Evolutionary conservation across 2,797 vertebrate genomes (phyloP), one percentile per base, ranked within the genome.

Genomic region (Eulemur rubriventer): DNA sequence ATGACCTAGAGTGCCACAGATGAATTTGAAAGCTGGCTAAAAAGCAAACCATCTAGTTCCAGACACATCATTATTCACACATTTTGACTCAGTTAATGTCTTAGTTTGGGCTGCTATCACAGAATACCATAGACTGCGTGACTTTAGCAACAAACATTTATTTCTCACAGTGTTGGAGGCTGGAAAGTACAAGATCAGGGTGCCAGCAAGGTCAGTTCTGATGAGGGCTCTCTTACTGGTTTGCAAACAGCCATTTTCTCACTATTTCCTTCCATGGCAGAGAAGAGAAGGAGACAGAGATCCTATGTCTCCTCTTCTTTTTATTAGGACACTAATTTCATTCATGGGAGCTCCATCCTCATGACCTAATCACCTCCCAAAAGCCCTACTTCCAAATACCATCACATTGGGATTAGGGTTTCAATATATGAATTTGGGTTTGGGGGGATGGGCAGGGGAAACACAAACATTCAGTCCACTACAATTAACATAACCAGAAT

Each of bases 61-160:
- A 94, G 18, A 78, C 22, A 75, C 70, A 82, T 8, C 13, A 67
- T 72, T 93, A 76, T 46, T 85, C 41, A 30, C 18, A 85, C 41
- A 83, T 89, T 95, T 96, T 95, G 24, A 96, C 79, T 87, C 52
- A 28, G 41, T 35, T 87, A 69, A 52, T 76, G 52, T 76, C 82
- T 61, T 46, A 65, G 46, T 48, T 85, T 22, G 82, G 43, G 52
- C 70, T 84, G 9, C 55, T 84, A 89, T 30, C 59, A 35, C 35
- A 75, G 35, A 82, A 82, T 82, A 46, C 61, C 11, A 82, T 35
- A 41, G 13, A 73, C 16, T 12, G 18, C 2, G 20, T 33, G 43
- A 4, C 30, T 69, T 65, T 52, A 52, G 12, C 30, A 69, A 24
- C 26, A 57, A 43, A 35, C 61, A 87, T 46, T 69, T 59, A 50